Base-by-base conservation (phyloP, 2,797 vertebrate genomes). In the Limosa lapponica region DNA sequence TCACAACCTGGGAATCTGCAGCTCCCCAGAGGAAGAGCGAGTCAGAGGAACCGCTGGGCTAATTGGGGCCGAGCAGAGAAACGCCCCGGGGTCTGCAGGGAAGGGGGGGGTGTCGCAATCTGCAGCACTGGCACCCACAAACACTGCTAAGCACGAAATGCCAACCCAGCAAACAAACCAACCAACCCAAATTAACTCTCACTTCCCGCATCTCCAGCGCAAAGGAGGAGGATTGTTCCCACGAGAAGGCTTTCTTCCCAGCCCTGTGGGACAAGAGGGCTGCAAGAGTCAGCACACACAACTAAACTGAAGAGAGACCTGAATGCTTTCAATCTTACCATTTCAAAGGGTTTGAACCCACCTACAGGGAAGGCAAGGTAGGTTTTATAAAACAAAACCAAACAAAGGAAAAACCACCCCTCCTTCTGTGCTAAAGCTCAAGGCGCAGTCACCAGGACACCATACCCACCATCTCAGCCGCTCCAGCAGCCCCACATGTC, bases 31-130 rank as follows among this genome's bases (percentile, higher is more conserved):
- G 94, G 70, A 46, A 22, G 5, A 32, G 20, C n/a, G 16, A 65
- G 49, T 27, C 55, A 93, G 80, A 62, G 69, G 70, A 84, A 61
- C 82, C 15, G 30, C 67, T 90, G 92, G 27, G 84, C 64, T 69
- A 89, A 94, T 28, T 65, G 84, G 72, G 79, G 52, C 49, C 64
- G 89, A 84, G 73, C 75, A 55, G 87, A 61, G 88, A 71, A 84
- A n/a, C 9, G 58, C 70, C 44, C 39, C 7, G 2, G 57, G 71
- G 24, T 39, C 37, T 1, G 3, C 13, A 16, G 86, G 49, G 59
- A 67, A 11, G 0, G 17, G 7, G 11, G 39, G 20, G 34, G 8
- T 18, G 8, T 20, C 6, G 4, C 3, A 9, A 52, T 22, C 39
- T 62, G 89, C 64, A 78, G 46, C 62, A 11, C 16, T 2, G n/a